phyloP scores from a whole-genome alignment of 2,888 invertebrate species.

The Coelogynopora nodosa region DNA sequence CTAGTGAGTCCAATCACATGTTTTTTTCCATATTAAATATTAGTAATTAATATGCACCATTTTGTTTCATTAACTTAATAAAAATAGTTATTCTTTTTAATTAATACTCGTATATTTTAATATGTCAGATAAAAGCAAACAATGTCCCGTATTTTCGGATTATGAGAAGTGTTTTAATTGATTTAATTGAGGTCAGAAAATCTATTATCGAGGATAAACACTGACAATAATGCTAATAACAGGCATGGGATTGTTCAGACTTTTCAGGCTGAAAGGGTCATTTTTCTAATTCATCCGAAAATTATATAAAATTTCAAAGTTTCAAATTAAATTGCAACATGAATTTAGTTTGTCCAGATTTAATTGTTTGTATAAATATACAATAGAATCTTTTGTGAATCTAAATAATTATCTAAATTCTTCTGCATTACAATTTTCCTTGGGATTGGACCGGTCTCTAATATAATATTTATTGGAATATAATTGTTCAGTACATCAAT shows the following conservation, averaged over 20 bases:
- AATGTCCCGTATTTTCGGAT: not conserved
- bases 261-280: too few species aligned
- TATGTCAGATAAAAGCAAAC: constrained; percentile 19
- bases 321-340: too few species aligned
- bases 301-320: too few species aligned
- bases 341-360: too few species aligned
- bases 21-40: not conserved
- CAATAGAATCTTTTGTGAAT: too few species aligned
- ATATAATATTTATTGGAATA: not conserved
- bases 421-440: not conserved
- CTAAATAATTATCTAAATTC: too few species aligned
- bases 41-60: not conserved
- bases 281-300: too few species aligned
- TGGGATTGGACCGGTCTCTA: not conserved
- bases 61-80: not conserved
- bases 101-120: constrained; percentile 22
- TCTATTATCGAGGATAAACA: constrained; percentile 20
- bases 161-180: constrained; percentile 19
- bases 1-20: too few species aligned
- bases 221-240: constrained; percentile 18
- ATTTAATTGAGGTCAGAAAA: constrained; percentile 23
- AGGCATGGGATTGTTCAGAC: too few species aligned
- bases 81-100: not conserved
- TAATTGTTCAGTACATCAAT: not conserved
- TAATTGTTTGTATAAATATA: too few species aligned